Evolutionary conservation across 2,797 vertebrate species (phyloP).

Genomic region (Acanthurus lineatus): DNA sequence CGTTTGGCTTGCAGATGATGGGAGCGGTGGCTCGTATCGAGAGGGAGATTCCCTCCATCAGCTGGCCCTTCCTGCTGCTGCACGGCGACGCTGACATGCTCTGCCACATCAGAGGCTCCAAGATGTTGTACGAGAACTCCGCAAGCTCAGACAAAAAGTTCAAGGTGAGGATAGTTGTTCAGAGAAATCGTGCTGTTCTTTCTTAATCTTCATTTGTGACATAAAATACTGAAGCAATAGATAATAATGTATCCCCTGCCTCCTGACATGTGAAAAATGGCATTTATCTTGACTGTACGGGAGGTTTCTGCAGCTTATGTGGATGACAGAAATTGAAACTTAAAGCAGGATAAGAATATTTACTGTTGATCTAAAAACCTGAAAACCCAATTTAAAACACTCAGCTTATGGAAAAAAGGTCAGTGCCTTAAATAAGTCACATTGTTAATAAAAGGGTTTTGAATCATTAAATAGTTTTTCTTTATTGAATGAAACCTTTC

Average conservation of each 20-base stretch:
- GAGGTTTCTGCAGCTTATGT: neutral
- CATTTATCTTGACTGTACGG: neutral
- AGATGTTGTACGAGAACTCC: constrained; percentile 89
- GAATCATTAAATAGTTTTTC: neutral
- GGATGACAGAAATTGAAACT: neutral
- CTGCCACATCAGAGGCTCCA: constrained; percentile 93
- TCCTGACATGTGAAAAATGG: neutral
- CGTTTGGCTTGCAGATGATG: constrained; percentile 92
- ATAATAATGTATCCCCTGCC: neutral
- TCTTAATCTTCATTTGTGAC: neutral
- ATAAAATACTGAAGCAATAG: neutral
- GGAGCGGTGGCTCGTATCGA: constrained; percentile 89
- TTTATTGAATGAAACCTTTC: neutral
- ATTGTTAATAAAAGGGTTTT: neutral
- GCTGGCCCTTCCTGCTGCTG: constrained; percentile 92
- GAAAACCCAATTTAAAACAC: neutral
- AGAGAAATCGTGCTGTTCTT: neutral
- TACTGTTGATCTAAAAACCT: neutral
- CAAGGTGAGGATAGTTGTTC: constrained; percentile 84
- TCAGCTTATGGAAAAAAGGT: neutral
- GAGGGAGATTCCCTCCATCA: constrained; percentile 89
- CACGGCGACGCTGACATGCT: constrained; percentile 94
- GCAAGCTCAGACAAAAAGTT: constrained; percentile 93
- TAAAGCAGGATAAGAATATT: neutral
- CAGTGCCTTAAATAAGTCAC: neutral